Evolutionary conservation across 1,140 invertebrate species (phyloP).

Genomic region (Coenobita brevimanus): DNA sequence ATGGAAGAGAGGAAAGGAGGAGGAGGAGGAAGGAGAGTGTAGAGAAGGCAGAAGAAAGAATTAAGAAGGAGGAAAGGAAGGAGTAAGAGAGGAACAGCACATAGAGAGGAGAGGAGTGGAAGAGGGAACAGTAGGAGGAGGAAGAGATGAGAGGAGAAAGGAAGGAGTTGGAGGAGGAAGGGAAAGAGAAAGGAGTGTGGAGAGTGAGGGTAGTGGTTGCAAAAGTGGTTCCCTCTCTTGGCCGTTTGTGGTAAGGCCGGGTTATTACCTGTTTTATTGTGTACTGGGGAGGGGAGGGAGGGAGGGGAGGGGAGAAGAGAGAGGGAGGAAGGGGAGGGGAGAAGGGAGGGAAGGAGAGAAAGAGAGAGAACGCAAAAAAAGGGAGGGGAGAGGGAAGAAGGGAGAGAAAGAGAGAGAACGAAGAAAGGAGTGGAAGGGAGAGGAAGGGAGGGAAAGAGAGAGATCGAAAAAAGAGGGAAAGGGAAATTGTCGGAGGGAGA

Average conservation of each 20-base stretch:
- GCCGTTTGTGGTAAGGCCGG: no score
- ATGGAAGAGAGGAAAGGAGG: not conserved
- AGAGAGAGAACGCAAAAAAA: not conserved
- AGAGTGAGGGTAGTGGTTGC: no score
- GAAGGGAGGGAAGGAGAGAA: not conserved
- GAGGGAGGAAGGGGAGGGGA: not conserved
- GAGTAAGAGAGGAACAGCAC: conserved; percentile 1
- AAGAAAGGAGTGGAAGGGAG: not conserved
- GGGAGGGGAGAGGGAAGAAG: not conserved
- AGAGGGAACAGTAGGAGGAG: not conserved
- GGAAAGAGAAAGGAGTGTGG: no score
- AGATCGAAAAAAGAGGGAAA: not conserved
- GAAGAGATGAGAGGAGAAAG: no score
- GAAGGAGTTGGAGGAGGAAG: no score
- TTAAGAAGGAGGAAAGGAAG: not conserved
- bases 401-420: not conserved
- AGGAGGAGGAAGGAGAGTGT: not conserved
- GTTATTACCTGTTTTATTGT: no score
- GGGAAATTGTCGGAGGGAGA: not conserved
- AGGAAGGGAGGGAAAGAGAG: not conserved
- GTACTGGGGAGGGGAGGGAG: not conserved
- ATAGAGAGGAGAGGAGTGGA: not conserved
- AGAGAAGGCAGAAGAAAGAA: not conserved
- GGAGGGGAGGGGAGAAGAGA: not conserved
- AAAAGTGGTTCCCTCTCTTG: no score